Evolutionary conservation across 1,140 invertebrate species (phyloP).

Genomic region (Heliconius congener): DNA sequence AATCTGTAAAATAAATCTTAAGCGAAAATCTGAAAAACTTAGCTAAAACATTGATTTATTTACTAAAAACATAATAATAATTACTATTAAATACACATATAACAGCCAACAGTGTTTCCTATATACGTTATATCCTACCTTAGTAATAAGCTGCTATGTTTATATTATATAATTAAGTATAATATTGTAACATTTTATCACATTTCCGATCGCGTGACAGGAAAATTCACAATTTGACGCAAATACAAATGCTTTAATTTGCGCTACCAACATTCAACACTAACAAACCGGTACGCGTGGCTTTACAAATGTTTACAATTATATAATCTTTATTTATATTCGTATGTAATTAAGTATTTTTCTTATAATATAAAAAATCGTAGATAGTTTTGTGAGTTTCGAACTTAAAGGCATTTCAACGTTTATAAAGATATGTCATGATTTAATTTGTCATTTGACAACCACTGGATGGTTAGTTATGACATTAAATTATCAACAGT

Average conservation of each 20-base stretch:
- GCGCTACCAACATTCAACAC: neutral
- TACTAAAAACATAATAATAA: neutral
- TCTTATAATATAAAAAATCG: too few relatives aligned
- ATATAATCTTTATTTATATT: too few relatives aligned
- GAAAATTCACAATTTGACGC: neutral
- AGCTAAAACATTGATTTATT: neutral
- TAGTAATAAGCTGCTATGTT: neutral
- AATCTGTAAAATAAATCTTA: too few relatives aligned
- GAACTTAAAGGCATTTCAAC: too few relatives aligned
- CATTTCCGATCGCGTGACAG: conserved; percentile 6
- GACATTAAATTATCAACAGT: too few relatives aligned
- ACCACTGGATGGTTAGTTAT: too few relatives aligned
- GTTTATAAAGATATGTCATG: too few relatives aligned
- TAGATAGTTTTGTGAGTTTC: too few relatives aligned
- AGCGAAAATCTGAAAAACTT: too few relatives aligned
- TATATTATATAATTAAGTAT: neutral
- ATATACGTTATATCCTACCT: neutral
- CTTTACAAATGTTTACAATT: too few relatives aligned
- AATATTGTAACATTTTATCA: neutral
- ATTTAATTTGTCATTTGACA: too few relatives aligned
- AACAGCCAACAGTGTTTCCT: neutral
- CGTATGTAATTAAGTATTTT: too few relatives aligned
- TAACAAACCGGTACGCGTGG: neutral
- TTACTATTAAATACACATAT: neutral
- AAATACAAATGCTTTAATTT: conserved; percentile 5